Evolutionary conservation across 2,797 vertebrate genomes (phyloP).

Genomic region (Pristis pectinata): DNA sequence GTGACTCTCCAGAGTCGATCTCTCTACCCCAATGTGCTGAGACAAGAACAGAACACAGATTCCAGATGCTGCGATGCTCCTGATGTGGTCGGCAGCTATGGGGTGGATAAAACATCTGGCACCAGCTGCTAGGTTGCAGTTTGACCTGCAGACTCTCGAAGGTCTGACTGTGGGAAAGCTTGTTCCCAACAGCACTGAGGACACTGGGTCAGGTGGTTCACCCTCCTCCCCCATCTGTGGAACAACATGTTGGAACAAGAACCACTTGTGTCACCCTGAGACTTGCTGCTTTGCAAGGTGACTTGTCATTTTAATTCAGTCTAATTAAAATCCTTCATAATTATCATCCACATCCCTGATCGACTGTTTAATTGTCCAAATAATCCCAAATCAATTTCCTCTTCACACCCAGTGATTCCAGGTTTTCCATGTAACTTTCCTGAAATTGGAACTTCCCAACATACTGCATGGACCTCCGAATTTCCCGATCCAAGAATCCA

Average conservation of each 20-base stretch:
- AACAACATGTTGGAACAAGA: neutral
- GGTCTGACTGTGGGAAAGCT: neutral
- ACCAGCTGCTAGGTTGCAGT: neutral
- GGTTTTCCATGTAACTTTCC: neutral
- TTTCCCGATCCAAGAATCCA: neutral
- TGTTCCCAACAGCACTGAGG: neutral
- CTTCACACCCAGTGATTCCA: neutral
- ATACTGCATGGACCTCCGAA: neutral
- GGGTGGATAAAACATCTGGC: neutral
- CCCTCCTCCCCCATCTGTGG: neutral
- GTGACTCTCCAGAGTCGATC: neutral
- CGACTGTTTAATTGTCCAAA: neutral
- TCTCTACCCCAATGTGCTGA: too few relatives aligned
- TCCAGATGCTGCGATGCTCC: neutral
- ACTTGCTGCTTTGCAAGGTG: neutral
- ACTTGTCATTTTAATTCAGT: neutral
- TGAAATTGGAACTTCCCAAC: neutral
- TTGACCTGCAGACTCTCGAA: neutral
- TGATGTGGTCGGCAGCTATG: neutral
- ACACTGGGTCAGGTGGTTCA: neutral
- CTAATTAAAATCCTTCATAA: neutral
- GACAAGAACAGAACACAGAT: neutral
- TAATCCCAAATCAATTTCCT: conserved; percentile 11
- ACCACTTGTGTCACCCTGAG: neutral
- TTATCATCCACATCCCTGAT: neutral